A percentile compares a stretch with the other conserved stretches of the same genome.
Evolutionary conservation across 2,797 vertebrate genomes (phyloP).

Genomic region (Mormyrus proboscirostris): DNA sequence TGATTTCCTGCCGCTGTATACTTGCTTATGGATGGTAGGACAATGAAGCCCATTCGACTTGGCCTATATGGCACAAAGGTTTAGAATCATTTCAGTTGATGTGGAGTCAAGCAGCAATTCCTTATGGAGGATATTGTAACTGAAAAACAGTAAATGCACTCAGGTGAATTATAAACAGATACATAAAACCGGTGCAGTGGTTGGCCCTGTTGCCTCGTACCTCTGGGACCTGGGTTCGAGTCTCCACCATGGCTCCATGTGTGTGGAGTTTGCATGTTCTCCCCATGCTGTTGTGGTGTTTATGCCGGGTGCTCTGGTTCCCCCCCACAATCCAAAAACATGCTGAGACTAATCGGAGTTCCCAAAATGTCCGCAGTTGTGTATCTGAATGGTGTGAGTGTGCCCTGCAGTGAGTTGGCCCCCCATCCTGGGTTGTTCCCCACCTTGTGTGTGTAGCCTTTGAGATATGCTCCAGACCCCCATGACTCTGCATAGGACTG

Average conservation of each 20-base stretch:
- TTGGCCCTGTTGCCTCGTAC: not conserved
- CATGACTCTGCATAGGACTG: not conserved
- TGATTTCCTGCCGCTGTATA: not conserved
- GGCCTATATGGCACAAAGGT: not conserved
- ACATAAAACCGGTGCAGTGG: not conserved
- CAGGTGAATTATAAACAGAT: not conserved
- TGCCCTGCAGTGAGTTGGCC: not conserved
- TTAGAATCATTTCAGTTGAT: not conserved
- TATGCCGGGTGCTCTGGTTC: not conserved
- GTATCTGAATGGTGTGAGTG: not conserved
- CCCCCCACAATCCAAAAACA: not conserved
- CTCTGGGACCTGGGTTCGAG: not conserved
- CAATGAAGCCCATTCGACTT: not conserved
- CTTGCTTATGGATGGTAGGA: not conserved
- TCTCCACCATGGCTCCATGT: not conserved
- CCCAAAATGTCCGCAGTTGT: not conserved
- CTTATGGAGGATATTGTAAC: not conserved
- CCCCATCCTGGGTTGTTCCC: not conserved
- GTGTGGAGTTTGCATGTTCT: not conserved
- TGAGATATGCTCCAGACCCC: not conserved
- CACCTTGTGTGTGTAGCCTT: not conserved
- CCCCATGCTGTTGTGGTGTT: not conserved
- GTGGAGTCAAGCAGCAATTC: not conserved
- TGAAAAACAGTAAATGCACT: not conserved
- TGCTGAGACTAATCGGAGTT: not conserved